These are phyloP conservation scores for Coelinius sp. DNA, from an alignment of 2,888 invertebrate species.

Conservation along the genomic window DNA sequence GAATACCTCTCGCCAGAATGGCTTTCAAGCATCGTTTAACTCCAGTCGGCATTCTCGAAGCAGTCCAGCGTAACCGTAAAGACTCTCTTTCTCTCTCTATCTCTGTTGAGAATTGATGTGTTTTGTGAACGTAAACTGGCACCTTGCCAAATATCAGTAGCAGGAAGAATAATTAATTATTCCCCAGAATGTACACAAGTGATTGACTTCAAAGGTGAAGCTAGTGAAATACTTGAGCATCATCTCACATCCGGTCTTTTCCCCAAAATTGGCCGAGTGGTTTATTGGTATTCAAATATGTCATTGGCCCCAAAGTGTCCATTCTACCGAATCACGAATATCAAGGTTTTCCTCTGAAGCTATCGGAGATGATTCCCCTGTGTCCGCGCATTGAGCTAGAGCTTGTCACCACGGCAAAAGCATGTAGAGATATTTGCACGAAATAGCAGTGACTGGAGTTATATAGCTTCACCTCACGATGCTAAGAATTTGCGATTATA, in stretches of 20 bases:
- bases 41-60: constrained; percentile 25
- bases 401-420: not conserved
- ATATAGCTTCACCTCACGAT: constrained; percentile 8
- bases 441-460: constrained; percentile 8
- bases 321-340: constrained; percentile 1
- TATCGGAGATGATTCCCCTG: not conserved
- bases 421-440: constrained; percentile 27
- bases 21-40: constrained; percentile 44
- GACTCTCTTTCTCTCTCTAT: no score
- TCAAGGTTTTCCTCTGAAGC: not conserved
- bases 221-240: not conserved
- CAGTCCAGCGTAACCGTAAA: constrained; percentile 14
- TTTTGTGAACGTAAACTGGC: constrained; percentile 34
- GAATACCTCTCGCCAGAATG: constrained; percentile 21
- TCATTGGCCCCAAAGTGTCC: not conserved
- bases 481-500: constrained; percentile 34
- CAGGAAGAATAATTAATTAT: constrained; percentile 31
- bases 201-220: not conserved
- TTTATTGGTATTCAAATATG: constrained; percentile 1
- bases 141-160: constrained; percentile 33
- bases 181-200: not conserved
- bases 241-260: not conserved
- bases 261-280: not conserved
- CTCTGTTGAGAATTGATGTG: constrained; percentile 35
- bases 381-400: not conserved